phyloP scores from a whole-genome alignment of 1,140 invertebrate species.

The Rhagoletis zephyria region DNA sequence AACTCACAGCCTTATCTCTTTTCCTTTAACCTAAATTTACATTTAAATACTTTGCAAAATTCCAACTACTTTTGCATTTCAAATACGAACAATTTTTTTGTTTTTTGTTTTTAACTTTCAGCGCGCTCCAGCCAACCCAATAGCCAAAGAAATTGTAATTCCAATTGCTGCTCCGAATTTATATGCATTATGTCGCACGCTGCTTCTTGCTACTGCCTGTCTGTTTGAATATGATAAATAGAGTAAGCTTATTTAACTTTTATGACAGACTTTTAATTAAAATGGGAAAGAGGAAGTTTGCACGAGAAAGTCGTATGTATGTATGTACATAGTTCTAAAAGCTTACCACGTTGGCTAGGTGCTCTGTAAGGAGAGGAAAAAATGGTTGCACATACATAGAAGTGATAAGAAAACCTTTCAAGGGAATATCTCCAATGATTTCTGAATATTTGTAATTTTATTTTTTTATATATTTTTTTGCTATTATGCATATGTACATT shows the following conservation, averaged over 20 bases:
- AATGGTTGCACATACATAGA: no score
- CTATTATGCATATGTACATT: no score
- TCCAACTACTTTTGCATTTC: background rate
- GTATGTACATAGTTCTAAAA: background rate
- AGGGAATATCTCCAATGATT: no score
- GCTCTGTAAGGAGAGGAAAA: no score
- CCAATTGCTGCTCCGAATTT: background rate
- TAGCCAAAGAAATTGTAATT: background rate
- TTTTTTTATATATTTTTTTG: no score
- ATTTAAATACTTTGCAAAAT: background rate
- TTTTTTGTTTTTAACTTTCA: background rate
- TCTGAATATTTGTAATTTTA: no score
- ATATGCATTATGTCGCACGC: background rate
- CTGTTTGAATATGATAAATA: constrained; percentile 30
- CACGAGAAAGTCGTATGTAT: background rate
- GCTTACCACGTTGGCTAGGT: background rate
- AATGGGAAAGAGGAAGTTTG: background rate
- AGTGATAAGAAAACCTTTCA: no score
- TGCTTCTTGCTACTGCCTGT: background rate
- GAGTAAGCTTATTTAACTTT: constrained; percentile 10
- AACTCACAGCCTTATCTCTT: background rate
- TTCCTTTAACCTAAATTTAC: background rate
- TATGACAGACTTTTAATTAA: constrained; percentile 38
- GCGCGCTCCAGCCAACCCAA: background rate
- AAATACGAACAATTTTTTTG: background rate